Base-by-base conservation (phyloP, 1,140 invertebrate genomes). In the Hormaphis cornu region DNA sequence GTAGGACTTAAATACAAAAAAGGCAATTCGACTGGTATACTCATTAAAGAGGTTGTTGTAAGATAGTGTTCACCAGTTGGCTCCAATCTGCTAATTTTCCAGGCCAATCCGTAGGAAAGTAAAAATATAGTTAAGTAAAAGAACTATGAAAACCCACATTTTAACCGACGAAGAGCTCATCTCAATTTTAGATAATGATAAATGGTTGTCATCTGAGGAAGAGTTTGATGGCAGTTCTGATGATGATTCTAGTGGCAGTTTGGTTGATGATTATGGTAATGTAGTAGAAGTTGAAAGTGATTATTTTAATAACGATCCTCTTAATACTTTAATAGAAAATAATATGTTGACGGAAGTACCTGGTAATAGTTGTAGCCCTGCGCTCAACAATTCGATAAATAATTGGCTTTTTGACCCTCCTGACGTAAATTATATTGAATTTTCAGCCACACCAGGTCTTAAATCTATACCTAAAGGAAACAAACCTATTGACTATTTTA, bases 401-500 rank as follows among this genome's bases (percentile, higher is more conserved):
- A 12, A 6, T 18, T 58, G 50, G 26, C 44, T 54, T 14, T 33
- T 18, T 30, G 33, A 33, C 35, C 56, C 56, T 12, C 12, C 56
- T 26, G 22, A 54, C 28, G 18, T 6, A 69, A 35, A 24, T 33
- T 35, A 44, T 58, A 14, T 61, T 52, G n/a, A 22, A 58, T 46
- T 54, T 52, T 35, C 50, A 54, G n/a, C 52, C 71, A 54, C 52
- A 16, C 37, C 56, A 20, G 56, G 35, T 14, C 22, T 59, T 22
- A 59, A 40, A n/a, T 16, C 33, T 59, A 7, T 69, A 59, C 35
- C 56, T 6, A 18, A 22, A n/a, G 35, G 50, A 52, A 22, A 40
- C 37, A 24, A 16, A 12, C 69, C 69, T 4, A 52, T 54, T 52
- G 69, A 69, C 26, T 40, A 52, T 52, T 69, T 52, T 53, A 69